Percentiles rank a stretch among this genome's conserved stretches.
phyloP scores from a whole-genome alignment of 2,113 vertebrate species.

The Microcebus murinus region DNA sequence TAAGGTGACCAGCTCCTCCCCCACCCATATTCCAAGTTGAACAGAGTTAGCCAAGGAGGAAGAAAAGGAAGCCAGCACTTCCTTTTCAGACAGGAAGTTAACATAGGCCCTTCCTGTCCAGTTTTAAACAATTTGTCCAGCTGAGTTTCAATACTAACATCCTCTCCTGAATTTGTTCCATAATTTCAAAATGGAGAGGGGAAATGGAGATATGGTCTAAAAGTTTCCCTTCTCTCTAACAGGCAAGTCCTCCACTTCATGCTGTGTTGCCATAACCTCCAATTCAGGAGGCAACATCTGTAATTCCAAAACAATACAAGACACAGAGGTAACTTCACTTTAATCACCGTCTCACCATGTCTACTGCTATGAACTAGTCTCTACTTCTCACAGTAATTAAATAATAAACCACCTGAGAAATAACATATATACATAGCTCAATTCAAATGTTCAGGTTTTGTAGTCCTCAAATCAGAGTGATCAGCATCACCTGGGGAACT shows the following conservation, averaged over 20 bases:
- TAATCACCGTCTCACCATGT: not conserved
- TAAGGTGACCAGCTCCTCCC: not conserved
- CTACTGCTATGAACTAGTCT: not conserved
- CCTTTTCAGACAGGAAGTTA: slow-evolving; percentile 88
- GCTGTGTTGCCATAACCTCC: not conserved
- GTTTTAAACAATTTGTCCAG: slow-evolving; percentile 85
- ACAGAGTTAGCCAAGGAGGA: slow-evolving; percentile 59
- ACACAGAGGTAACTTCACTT: not conserved
- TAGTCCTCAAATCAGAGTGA: not conserved
- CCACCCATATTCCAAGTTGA: slow-evolving; percentile 45
- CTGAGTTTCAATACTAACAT: slow-evolving; percentile 77
- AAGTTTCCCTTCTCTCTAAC: slow-evolving; percentile 10
- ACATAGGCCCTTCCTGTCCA: slow-evolving; percentile 84
- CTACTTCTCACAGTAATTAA: not conserved
- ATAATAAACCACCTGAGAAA: slow-evolving; percentile 19
- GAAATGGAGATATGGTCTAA: slow-evolving; percentile 16
- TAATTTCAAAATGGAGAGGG: slow-evolving; percentile 56
- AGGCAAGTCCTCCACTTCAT: not conserved
- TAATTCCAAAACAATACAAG: not conserved
- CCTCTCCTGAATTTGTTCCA: slow-evolving; percentile 67
- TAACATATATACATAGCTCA: not conserved
- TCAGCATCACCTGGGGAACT: not conserved
- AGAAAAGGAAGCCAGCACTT: slow-evolving; percentile 86
- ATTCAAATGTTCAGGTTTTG: slow-evolving; percentile 4
- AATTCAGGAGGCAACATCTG: not conserved